These are phyloP conservation scores for Heteromormyrus szaboi DNA, from an alignment of 2,797 vertebrate genomes.

Conservation along the genomic window DNA sequence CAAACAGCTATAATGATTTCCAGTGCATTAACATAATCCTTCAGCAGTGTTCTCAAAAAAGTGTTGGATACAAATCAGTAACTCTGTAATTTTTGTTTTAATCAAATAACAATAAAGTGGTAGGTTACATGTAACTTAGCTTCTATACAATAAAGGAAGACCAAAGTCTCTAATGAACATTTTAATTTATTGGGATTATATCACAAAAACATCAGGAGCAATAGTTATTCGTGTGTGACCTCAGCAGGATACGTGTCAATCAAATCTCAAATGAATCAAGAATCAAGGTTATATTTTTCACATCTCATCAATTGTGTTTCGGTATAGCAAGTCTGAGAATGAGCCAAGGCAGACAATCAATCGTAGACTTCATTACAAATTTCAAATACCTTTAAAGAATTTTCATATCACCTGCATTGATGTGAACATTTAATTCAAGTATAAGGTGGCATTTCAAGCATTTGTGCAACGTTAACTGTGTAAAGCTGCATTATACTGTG, in stretches of 20 bases:
- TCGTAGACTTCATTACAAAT: slow-evolving; percentile 19
- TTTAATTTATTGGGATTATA: slow-evolving; percentile 3
- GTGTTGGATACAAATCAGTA: not conserved
- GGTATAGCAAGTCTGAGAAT: slow-evolving; percentile 13
- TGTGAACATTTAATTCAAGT: slow-evolving; percentile 40
- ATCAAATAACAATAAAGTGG: not conserved
- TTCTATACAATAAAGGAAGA: not conserved
- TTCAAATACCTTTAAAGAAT: not conserved
- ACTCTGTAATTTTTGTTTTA: not conserved
- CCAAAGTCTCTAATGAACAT: not conserved
- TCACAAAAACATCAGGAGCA: not conserved
- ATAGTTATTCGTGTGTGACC: not conserved
- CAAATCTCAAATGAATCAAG: not conserved
- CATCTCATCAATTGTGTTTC: slow-evolving; percentile 26
- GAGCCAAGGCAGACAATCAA: slow-evolving; percentile 37
- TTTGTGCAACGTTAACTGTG: slow-evolving; percentile 37
- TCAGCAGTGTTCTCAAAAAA: not conserved
- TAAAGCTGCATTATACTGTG: slow-evolving; percentile 31
- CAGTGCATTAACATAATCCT: not conserved
- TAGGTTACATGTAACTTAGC: not conserved
- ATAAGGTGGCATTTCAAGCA: slow-evolving; percentile 38
- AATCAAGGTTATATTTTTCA: not conserved
- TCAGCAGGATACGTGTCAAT: not conserved
- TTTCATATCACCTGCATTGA: slow-evolving; percentile 1
- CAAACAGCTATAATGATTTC: not conserved